Evolutionary conservation across 1,140 invertebrate genomes (phyloP).

Genomic region (Orchesella cincta): DNA sequence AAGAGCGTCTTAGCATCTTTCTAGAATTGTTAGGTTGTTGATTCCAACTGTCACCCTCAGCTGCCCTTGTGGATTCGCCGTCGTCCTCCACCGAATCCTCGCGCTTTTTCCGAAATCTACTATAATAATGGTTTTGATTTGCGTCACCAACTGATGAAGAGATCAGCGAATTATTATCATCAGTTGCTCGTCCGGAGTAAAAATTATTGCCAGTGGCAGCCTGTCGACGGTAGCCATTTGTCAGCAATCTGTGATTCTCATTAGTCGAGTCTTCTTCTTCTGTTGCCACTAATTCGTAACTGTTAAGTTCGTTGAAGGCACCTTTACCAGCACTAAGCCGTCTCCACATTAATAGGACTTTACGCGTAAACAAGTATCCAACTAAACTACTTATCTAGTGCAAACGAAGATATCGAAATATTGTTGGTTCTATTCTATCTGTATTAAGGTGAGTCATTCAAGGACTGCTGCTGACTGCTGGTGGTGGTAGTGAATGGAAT

Average conservation of each 20-base stretch:
- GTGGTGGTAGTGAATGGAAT: not conserved
- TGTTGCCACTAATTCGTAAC: slow-evolving; percentile 10
- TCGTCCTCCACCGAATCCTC: not conserved
- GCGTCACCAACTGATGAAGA: not conserved
- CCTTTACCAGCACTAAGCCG: slow-evolving; percentile 25
- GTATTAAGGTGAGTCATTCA: not conserved
- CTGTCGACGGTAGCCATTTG: slow-evolving; percentile 17
- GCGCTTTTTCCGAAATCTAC: not conserved
- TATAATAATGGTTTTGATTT: slow-evolving; percentile 8
- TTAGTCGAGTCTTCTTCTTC: slow-evolving; percentile 5
- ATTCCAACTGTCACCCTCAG: not conserved
- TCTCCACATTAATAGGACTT: slow-evolving; percentile 20
- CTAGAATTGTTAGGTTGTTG: not conserved
- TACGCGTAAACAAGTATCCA: too few species aligned
- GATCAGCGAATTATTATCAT: not conserved
- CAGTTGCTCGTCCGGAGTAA: not conserved
- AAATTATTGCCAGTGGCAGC: slow-evolving; percentile 24
- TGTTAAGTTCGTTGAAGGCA: slow-evolving; percentile 7
- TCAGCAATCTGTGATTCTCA: slow-evolving; percentile 16
- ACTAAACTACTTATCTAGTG: not conserved
- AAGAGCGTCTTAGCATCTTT: slow-evolving; percentile 20
- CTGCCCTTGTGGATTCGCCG: not conserved
- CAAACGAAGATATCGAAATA: not conserved
- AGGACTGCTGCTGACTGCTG: too few species aligned
- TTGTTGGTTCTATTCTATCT: not conserved